These are phyloP conservation scores for Cryptomyrus ogoouensis DNA, from an alignment of 2,113 vertebrate genomes.

Conservation along the genomic window DNA sequence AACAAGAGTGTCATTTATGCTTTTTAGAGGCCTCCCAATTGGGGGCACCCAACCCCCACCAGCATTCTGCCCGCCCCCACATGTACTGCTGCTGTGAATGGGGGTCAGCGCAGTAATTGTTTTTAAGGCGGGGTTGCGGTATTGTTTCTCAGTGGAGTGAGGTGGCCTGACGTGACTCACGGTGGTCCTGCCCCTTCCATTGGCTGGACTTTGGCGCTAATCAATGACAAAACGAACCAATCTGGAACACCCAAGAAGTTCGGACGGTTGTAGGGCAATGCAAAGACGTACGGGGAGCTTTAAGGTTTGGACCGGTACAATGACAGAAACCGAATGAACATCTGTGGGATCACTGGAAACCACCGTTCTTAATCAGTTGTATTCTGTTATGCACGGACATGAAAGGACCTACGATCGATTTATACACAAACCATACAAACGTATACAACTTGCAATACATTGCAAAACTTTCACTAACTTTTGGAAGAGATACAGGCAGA, in stretches of 20 bases:
- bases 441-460: neutral
- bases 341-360: neutral
- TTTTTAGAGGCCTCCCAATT: neutral
- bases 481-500: neutral
- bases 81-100: neutral
- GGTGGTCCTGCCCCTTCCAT: conserved; percentile 39
- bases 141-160: conserved; percentile 51
- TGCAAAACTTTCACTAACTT: neutral
- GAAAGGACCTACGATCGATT: neutral
- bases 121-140: conserved; percentile 39
- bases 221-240: neutral
- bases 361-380: neutral
- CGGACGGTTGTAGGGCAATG: neutral
- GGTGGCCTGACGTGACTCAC: conserved; percentile 60
- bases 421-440: neutral
- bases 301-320: neutral
- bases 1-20: neutral
- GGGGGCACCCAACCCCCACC: neutral
- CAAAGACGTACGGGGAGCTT: neutral
- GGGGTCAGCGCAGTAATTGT: conserved; percentile 11
- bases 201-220: conserved; percentile 30
- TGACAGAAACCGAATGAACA: neutral
- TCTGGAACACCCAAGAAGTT: neutral
- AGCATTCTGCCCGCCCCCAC: neutral
- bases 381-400: neutral